phyloP scores from a whole-genome alignment of 1,140 invertebrate species.

The Wasmannia auropunctata region DNA sequence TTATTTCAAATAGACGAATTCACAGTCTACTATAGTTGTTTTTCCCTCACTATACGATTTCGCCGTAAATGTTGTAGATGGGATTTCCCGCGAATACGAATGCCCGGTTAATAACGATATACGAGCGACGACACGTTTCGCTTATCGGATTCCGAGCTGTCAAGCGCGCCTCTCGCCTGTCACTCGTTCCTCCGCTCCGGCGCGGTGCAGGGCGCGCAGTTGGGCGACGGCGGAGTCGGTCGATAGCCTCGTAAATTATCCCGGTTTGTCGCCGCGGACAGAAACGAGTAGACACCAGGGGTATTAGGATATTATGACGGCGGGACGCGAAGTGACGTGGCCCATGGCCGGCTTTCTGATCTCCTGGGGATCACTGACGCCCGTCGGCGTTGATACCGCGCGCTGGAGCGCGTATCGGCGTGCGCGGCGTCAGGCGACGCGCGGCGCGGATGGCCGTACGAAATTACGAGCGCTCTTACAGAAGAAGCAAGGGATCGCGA shows the following conservation, averaged over 20 bases:
- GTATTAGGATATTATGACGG: slow-evolving; percentile 69
- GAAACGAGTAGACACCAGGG: slow-evolving; percentile 56
- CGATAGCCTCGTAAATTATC: slow-evolving; percentile 62
- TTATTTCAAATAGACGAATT: too few species aligned
- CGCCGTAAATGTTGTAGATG: not conserved
- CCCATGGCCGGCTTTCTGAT: slow-evolving; percentile 59
- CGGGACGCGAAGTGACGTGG: not conserved
- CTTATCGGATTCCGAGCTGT: not conserved
- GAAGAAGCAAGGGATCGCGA: too few species aligned
- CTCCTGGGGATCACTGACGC: slow-evolving; percentile 69
- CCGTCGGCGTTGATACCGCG: slow-evolving; percentile 61
- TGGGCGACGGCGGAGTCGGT: not conserved
- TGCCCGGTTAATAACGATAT: not conserved
- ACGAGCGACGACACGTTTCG: not conserved
- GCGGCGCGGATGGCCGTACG: not conserved
- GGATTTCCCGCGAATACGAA: not conserved
- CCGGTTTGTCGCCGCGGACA: slow-evolving; percentile 41
- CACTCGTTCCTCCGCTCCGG: not conserved
- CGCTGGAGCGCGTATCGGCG: not conserved
- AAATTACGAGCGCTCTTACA: not conserved
- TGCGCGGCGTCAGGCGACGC: not conserved
- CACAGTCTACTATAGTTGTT: too few species aligned
- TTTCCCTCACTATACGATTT: not conserved
- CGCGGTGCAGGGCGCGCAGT: not conserved
- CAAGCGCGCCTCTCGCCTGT: not conserved